Conservation (phyloP, 2,888 invertebrate species). For the Tubiluchus corallicola region DNA sequence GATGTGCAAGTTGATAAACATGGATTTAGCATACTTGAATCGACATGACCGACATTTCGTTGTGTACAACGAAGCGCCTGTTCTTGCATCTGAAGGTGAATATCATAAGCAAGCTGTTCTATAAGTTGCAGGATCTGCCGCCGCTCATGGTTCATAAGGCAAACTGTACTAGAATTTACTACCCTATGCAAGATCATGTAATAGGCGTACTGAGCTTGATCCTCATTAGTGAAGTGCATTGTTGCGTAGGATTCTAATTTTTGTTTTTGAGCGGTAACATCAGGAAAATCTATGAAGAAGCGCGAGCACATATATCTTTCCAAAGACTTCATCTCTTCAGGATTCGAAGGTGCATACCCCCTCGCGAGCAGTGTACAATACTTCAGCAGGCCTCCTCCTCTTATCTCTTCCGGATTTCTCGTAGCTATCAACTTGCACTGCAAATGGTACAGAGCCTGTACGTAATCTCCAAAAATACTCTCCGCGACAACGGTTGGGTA, state of each 20-base stretch:
- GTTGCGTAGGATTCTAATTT: conserved; percentile 92
- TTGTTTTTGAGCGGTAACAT: conserved; percentile 75
- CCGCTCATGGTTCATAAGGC: conserved; percentile 96
- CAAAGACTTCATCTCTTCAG: conserved; percentile 69
- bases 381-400: conserved; percentile 93
- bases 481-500: conserved; percentile 93
- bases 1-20: too few relatives aligned
- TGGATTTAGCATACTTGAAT: too few relatives aligned
- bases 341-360: conserved; percentile 72
- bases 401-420: conserved; percentile 91
- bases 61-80: too few relatives aligned
- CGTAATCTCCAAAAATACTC: conserved; percentile 89
- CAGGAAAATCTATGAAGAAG: conserved; percentile 99
- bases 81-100: too few relatives aligned
- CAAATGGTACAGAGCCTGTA: conserved; percentile 81
- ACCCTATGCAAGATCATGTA: conserved; percentile 85
- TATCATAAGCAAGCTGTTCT: conserved; percentile 76
- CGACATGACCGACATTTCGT: too few relatives aligned
- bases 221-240: conserved; percentile 69
- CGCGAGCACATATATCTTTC: conserved; percentile 99
- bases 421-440: conserved; percentile 94
- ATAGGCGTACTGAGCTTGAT: conserved; percentile 73
- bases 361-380: conserved; percentile 93
- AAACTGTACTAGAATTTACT: conserved; percentile 93
- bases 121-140: conserved; percentile 85